Base-by-base conservation (phyloP, 2,797 vertebrate genomes). In the Paratrypauchen microcephalus region DNA sequence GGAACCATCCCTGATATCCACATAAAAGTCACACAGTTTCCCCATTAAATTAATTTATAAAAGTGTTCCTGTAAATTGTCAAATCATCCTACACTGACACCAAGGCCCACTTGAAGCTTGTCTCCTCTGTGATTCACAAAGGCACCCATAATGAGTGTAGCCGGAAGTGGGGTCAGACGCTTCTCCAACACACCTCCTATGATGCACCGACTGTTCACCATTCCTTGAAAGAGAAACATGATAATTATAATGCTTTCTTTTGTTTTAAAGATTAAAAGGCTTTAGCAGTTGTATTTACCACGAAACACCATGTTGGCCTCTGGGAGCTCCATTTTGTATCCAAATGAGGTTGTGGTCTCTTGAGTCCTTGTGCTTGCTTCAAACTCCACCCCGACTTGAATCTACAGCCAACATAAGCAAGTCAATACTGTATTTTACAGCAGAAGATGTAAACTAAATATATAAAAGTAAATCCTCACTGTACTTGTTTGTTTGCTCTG, bases 361-460 rank as follows among this genome's bases (percentile, higher is more conserved):
- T 96, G 97, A 5, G 97, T 94, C 61, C 96, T 93, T 0, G 96
- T 98, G 77, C 97, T 98, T 62, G 97, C 97, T 83, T 98, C 97
- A 89, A 99, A 97, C 88, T 99, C 97, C 76, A 99, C 97, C 13
- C 97, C 97, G 0, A 98, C 94, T 87, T 97, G 96, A 61, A 98
- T 96, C 97, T 98, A 82, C 28, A 69, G 15, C 24, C 15, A 28
- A 57, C 24, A 26, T 2, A 28, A 28, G 24, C 11, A 24, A 28
- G 21, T 26, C 4, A 28, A 6, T 57, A 45, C 13, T 26, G 55
- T 16, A 28, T 24, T 57, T 26, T 16, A 23, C 9, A 24, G 26
- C 9, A 65, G 12, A 30, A 30, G 18, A n/a, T 21, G 47, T 30
- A 30, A 65, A 54, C 23, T 28, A 50, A 30, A 62, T 23, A 60